A percentile compares a stretch with the other conserved stretches of the same genome.
Evolutionary conservation across 2,888 invertebrate species (phyloP).

Genomic region (Portevinia maculata): DNA sequence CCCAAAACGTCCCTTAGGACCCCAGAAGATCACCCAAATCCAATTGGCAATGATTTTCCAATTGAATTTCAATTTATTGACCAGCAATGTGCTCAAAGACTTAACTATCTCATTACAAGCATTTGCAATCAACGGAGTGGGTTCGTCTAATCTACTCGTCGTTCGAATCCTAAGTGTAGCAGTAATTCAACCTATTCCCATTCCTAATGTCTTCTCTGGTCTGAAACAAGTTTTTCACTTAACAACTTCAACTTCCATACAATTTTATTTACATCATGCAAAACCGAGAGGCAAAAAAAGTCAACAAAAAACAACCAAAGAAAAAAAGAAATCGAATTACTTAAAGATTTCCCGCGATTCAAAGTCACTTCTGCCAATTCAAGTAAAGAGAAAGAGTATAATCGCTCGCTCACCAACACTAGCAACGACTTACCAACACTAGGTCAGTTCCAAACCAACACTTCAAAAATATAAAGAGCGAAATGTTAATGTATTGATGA

Average conservation of each 20-base stretch:
- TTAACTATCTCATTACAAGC: too few species aligned
- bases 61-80: too few species aligned
- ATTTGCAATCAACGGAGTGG: too few species aligned
- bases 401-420: slow-evolving; percentile 29
- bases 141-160: too few species aligned
- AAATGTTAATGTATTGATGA: neutral
- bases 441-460: slow-evolving; percentile 5
- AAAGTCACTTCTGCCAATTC: slow-evolving; percentile 57
- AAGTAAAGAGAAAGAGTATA: slow-evolving; percentile 13
- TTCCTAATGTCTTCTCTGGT: slow-evolving; percentile 22
- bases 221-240: slow-evolving; percentile 47
- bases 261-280: slow-evolving; percentile 51
- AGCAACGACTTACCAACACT: slow-evolving; percentile 9
- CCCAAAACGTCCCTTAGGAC: too few species aligned
- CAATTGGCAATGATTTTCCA: too few species aligned
- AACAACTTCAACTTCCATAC: slow-evolving; percentile 43
- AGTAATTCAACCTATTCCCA: slow-evolving; percentile 4
- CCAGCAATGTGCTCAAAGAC: too few species aligned
- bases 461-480: neutral
- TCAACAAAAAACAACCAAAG: neutral
- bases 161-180: neutral
- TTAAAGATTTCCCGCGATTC: slow-evolving; percentile 63
- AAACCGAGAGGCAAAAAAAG: neutral
- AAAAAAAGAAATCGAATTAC: slow-evolving; percentile 54
- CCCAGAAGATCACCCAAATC: too few species aligned